A percentile compares a stretch with the other conserved stretches of the same genome.
These are phyloP conservation scores for Opisthocomus hoazin DNA, from an alignment of 2,113 vertebrate genomes.

Conservation along the genomic window DNA sequence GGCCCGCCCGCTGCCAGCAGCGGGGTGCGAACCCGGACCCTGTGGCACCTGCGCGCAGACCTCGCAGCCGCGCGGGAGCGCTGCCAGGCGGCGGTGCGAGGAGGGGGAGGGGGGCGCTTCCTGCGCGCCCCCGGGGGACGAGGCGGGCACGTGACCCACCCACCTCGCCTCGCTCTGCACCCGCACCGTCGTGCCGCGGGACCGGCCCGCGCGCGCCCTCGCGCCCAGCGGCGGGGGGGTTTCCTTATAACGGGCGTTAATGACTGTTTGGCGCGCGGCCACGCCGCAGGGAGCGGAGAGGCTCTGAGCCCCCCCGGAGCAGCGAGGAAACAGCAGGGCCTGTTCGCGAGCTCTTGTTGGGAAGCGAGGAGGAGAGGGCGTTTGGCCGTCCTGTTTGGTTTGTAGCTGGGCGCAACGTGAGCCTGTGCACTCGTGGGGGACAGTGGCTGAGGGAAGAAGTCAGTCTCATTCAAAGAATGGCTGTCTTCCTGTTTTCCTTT, in stretches of 20 bases:
- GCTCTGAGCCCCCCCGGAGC: too few relatives aligned
- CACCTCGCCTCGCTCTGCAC: not conserved
- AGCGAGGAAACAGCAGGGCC: accelerated
- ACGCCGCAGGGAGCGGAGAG: accelerated
- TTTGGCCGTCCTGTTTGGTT: accelerated
- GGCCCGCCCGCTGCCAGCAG: too few relatives aligned
- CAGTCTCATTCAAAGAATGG: not conserved
- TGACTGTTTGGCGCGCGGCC: accelerated
- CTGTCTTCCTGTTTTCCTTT: too few relatives aligned
- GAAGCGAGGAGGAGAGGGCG: not conserved
- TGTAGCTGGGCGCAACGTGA: not conserved
- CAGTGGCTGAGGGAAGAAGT: not conserved
- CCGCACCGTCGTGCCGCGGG: not conserved
- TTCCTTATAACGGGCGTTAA: not conserved
- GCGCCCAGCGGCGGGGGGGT: not conserved
- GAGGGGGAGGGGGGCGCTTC: too few relatives aligned
- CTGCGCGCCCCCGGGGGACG: too few relatives aligned
- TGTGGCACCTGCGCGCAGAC: too few relatives aligned
- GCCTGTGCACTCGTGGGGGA: accelerated
- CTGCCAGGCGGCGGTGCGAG: too few relatives aligned
- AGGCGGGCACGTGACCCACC: not conserved
- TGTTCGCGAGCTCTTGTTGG: too few relatives aligned
- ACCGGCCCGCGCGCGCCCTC: not conserved
- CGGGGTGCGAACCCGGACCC: too few relatives aligned
- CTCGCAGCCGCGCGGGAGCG: too few relatives aligned